phyloP scores from a whole-genome alignment of 2,797 vertebrate genomes.

The Cuniculus paca region DNA sequence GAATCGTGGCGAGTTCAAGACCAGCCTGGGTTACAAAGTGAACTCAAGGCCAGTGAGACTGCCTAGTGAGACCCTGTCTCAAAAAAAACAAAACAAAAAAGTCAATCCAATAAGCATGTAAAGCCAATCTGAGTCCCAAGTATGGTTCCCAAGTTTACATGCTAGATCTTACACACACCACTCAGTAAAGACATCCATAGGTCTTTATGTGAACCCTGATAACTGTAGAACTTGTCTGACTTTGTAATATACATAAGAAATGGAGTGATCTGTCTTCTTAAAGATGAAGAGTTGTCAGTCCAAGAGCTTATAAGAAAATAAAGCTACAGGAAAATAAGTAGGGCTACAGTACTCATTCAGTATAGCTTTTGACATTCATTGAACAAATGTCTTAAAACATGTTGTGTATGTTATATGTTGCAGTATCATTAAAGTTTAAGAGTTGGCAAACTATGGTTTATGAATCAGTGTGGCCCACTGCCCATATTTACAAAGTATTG shows the following conservation, averaged over 20 bases:
- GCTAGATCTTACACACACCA: not conserved
- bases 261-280: not conserved
- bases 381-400: conserved; percentile 1
- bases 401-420: not conserved
- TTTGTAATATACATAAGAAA: conserved; percentile 59
- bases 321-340: not conserved
- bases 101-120: not conserved
- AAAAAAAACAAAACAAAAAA: too few relatives aligned
- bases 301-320: conserved; percentile 1
- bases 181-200: not conserved
- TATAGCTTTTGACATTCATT: not conserved
- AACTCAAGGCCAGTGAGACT: too few relatives aligned
- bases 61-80: too few relatives aligned
- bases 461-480: not conserved
- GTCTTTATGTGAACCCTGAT: conserved; percentile 6
- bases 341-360: not conserved
- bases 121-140: not conserved
- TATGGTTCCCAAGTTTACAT: not conserved
- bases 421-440: not conserved
- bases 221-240: not conserved
- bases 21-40: too few relatives aligned
- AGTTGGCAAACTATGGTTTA: not conserved
- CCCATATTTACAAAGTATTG: not conserved
- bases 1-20: too few relatives aligned
- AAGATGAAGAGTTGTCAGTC: not conserved